Conservation (phyloP, 2,888 invertebrate species). For the Drosophila formosana region DNA sequence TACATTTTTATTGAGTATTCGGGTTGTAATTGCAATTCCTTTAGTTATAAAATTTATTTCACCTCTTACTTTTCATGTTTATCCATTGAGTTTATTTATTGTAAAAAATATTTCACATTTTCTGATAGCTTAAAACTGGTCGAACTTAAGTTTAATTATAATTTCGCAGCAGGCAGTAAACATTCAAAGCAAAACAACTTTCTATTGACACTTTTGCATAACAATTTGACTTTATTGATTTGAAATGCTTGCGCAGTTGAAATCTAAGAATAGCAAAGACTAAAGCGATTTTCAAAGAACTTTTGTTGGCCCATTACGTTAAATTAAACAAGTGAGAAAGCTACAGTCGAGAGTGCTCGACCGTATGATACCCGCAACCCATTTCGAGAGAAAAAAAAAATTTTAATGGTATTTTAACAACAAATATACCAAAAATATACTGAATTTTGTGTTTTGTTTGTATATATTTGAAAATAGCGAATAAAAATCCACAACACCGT, state of each 20-base stretch:
- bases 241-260: slow-evolving; percentile 2
- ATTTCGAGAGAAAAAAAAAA: no score
- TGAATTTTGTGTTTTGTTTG: no score
- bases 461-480: no score
- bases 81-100: background rate
- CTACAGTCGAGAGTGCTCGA: no score
- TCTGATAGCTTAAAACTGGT: background rate
- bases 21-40: slow-evolving; percentile 40
- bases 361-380: no score
- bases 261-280: slow-evolving; percentile 16
- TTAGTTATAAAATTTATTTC: slow-evolving; percentile 17
- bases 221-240: slow-evolving; percentile 32
- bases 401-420: no score
- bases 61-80: slow-evolving; percentile 9
- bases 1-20: slow-evolving; percentile 54
- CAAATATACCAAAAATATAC: no score
- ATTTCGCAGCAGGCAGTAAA: background rate
- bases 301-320: slow-evolving; percentile 41
- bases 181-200: background rate
- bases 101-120: background rate
- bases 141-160: background rate
- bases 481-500: no score
- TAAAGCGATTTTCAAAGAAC: slow-evolving; percentile 50
- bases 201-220: background rate
- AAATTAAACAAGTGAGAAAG: no score